Conservation (phyloP, 2,113 vertebrate species). For the Psophia crepitans region DNA sequence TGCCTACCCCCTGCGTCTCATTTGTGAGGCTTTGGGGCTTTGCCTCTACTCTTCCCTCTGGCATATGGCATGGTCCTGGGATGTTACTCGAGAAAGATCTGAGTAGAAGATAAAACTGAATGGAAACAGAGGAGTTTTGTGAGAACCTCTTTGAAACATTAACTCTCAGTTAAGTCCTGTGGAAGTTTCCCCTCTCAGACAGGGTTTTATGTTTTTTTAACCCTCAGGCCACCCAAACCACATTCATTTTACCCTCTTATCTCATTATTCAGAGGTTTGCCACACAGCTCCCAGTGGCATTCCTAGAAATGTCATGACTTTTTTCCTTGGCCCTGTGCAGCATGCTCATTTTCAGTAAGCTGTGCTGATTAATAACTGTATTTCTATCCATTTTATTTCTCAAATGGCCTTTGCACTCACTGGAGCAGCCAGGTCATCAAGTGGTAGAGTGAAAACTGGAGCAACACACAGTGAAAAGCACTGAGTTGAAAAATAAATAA, state of each 20-base stretch:
- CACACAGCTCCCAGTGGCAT: neutral
- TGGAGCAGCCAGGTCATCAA: neutral
- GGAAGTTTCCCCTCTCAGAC: neutral
- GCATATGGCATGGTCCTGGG: rapidly evolving
- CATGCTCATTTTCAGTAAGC: neutral
- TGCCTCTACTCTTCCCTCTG: neutral
- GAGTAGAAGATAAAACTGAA: neutral
- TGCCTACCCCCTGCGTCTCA: neutral
- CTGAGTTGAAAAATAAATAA: neutral
- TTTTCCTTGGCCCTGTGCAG: neutral
- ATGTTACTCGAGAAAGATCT: neutral
- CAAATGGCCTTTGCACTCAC: constrained; percentile 13
- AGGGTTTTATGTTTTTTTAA: neutral
- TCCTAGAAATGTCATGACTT: constrained; percentile 57
- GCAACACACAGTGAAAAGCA: neutral
- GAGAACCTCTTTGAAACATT: neutral
- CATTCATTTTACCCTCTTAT: constrained; percentile 7
- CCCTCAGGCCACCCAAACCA: neutral
- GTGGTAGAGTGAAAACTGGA: neutral
- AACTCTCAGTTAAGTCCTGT: neutral
- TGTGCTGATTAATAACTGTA: constrained; percentile 36
- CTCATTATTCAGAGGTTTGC: constrained; percentile 21
- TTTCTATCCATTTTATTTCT: constrained; percentile 47
- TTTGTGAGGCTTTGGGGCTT: neutral
- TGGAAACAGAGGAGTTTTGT: neutral